phyloP scores from a whole-genome alignment of 2,113 vertebrate species.

The Archilochus colubris region DNA sequence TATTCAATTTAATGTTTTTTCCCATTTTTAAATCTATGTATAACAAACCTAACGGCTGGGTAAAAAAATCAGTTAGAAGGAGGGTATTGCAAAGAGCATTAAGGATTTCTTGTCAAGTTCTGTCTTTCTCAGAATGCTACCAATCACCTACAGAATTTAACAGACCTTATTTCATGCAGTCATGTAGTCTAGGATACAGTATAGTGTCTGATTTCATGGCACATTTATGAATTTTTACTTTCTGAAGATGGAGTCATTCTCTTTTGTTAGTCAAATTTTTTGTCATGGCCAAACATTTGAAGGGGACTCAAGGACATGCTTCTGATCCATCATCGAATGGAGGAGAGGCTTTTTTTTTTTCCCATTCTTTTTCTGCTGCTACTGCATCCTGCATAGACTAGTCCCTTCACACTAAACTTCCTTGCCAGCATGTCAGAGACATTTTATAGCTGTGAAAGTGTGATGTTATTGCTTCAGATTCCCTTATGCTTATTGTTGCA shows the following conservation, averaged over 20 bases:
- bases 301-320: not conserved
- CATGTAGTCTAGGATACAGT: too few relatives aligned
- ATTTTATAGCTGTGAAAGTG: conserved; percentile 56
- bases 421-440: conserved; percentile 56
- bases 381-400: not conserved
- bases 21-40: not conserved
- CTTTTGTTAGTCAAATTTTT: not conserved
- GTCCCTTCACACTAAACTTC: conserved; percentile 20
- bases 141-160: not conserved
- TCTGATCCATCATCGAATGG: not conserved
- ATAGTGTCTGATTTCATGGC: not conserved
- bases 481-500: conserved; percentile 50
- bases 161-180: not conserved
- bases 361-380: not conserved
- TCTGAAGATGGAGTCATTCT: not conserved
- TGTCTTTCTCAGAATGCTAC: not conserved
- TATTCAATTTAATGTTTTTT: not conserved
- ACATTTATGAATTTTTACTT: not conserved
- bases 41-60: not conserved
- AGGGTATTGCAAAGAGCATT: not conserved
- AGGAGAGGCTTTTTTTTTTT: not conserved
- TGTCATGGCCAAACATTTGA: not conserved
- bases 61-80: not conserved
- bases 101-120: not conserved
- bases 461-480: conserved; percentile 9